These are phyloP conservation scores for Cromileptes altivelis DNA, from an alignment of 2,113 vertebrate genomes.

Conservation along the genomic window DNA sequence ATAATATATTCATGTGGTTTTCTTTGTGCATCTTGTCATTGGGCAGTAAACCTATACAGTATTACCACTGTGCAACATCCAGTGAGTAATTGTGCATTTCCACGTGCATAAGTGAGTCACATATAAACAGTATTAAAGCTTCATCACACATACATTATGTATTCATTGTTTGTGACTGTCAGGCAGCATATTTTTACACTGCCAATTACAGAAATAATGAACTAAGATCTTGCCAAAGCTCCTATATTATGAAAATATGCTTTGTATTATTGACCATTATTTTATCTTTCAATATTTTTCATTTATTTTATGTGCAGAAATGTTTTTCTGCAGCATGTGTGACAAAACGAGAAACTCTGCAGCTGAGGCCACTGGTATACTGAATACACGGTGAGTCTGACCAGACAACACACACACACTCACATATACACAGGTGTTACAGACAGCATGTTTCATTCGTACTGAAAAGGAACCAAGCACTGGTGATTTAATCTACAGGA, in stretches of 20 bases:
- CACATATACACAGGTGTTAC: neutral
- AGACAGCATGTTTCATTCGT: no score
- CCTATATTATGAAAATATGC: neutral
- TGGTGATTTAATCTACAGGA: no score
- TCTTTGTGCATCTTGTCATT: no score
- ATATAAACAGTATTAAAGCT: neutral
- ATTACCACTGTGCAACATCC: neutral
- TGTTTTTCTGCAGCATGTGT: neutral
- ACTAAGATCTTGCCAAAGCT: neutral
- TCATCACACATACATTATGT: neutral
- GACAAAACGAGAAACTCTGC: neutral
- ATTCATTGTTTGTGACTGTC: neutral
- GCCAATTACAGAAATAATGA: neutral
- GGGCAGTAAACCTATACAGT: neutral
- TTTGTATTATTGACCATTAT: no score
- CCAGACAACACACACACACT: neutral
- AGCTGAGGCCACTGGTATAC: neutral
- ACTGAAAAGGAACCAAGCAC: no score
- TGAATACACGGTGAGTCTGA: neutral
- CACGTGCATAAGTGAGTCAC: neutral
- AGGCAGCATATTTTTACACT: neutral
- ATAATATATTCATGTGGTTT: neutral
- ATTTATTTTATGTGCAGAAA: neutral
- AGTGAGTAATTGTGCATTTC: neutral
- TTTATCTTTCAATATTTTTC: no score